A percentile compares a stretch with the other conserved stretches of the same genome.
phyloP scores from a whole-genome alignment of 2,888 invertebrate species.

The Ormyrus rosae region DNA sequence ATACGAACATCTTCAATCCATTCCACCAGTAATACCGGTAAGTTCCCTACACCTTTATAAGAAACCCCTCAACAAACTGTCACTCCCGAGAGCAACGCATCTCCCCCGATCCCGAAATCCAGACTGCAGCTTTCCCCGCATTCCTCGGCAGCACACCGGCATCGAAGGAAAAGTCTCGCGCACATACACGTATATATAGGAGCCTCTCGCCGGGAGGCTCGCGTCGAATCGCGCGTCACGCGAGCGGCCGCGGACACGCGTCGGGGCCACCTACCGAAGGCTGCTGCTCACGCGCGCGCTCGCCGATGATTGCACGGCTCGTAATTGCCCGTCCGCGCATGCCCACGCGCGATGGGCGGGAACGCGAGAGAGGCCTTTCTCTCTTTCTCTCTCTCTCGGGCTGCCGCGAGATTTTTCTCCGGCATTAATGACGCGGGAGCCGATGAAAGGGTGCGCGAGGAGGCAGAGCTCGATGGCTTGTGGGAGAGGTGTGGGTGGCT shows the following conservation, averaged over 20 bases:
- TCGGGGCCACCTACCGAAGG: constrained; percentile 8
- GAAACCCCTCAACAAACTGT: no score
- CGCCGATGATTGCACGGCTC: constrained; percentile 39
- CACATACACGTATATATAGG: no score
- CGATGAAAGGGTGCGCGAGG: constrained; percentile 37
- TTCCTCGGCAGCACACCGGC: neutral
- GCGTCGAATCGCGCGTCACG: no score
- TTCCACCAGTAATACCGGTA: no score
- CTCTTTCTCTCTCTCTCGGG: no score
- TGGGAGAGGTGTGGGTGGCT: no score
- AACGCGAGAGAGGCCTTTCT: neutral
- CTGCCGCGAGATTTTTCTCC: constrained; percentile 29
- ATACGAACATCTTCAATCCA: no score
- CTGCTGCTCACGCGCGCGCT: neutral
- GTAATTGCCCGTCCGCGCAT: constrained; percentile 28
- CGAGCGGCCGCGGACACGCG: neutral
- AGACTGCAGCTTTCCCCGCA: neutral
- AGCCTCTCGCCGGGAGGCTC: no score
- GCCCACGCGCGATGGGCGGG: constrained; percentile 28
- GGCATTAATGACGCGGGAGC: constrained; percentile 40
- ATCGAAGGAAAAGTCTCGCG: neutral
- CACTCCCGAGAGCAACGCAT: no score
- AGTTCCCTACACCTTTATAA: no score
- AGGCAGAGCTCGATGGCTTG: neutral
- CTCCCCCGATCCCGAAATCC: no score